phyloP scores from a whole-genome alignment of 2,888 invertebrate genomes.

The Eristalinus aeneus region DNA sequence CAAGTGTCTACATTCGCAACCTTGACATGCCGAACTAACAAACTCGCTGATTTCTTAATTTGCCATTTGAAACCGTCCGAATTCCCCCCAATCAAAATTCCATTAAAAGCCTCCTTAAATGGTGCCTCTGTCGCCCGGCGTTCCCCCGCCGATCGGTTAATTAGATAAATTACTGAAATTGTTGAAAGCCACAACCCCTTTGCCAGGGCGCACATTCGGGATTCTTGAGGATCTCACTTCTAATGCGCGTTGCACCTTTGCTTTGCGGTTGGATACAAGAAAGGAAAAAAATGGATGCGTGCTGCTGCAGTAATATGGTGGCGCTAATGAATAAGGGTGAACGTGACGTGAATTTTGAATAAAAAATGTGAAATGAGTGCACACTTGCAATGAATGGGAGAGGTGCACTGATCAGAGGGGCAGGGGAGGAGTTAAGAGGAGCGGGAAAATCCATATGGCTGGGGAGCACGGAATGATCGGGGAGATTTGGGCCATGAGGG shows the following conservation, averaged over 20 bases:
- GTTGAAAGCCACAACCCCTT: constrained; percentile 34
- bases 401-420: neutral
- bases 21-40: constrained; percentile 21
- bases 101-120: constrained; percentile 36
- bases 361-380: neutral
- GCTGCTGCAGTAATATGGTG: constrained; percentile 45
- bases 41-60: constrained; percentile 54
- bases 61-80: constrained; percentile 45
- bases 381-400: neutral
- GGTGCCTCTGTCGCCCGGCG: constrained; percentile 1
- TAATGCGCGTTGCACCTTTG: constrained; percentile 59
- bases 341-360: constrained; percentile 55
- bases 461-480: too few relatives aligned
- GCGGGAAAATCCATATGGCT: too few relatives aligned
- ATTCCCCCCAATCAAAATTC: constrained; percentile 67
- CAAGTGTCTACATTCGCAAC: constrained; percentile 43
- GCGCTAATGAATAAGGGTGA: constrained; percentile 62
- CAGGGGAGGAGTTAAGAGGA: neutral
- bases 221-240: constrained; percentile 64
- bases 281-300: constrained; percentile 27
- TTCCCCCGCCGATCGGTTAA: constrained; percentile 45
- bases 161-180: constrained; percentile 68
- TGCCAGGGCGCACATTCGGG: constrained; percentile 41
- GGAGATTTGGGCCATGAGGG: too few relatives aligned
- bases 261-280: constrained; percentile 24